A percentile compares a stretch with the other conserved stretches of the same genome.
Evolutionary conservation across 2,888 invertebrate genomes (phyloP).

Genomic region (Catocala fraxini): DNA sequence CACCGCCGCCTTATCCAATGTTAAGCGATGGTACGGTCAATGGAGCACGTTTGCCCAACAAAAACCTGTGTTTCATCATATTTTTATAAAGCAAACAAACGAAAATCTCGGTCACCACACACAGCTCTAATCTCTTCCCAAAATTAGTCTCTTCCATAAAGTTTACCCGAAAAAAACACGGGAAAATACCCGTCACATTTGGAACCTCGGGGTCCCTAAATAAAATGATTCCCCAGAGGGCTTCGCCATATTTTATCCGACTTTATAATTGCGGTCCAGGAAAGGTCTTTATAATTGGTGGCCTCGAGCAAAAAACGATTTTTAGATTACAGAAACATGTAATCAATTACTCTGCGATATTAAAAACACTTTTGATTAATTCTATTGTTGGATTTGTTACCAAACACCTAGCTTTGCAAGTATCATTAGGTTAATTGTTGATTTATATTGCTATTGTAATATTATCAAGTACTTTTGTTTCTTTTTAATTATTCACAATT

Average conservation of each 20-base stretch:
- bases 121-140: constrained; percentile 29
- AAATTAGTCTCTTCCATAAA: constrained; percentile 43
- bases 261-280: constrained; percentile 44
- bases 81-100: constrained; percentile 10
- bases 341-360: constrained; percentile 30
- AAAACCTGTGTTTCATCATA: not conserved
- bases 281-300: constrained; percentile 39
- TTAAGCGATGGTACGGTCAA: not conserved
- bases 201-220: constrained; percentile 29
- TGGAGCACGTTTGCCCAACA: not conserved
- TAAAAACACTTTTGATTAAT: constrained; percentile 15
- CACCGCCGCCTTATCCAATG: no score
- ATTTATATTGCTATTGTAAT: not conserved
- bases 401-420: not conserved
- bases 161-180: constrained; percentile 29
- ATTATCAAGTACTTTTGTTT: not conserved
- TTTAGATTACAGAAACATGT: constrained; percentile 37
- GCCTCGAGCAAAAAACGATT: constrained; percentile 36
- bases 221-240: constrained; percentile 39
- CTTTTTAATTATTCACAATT: no score
- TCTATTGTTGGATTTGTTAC: not conserved
- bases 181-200: constrained; percentile 40
- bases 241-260: constrained; percentile 43
- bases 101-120: constrained; percentile 12
- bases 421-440: not conserved